A percentile compares a stretch with the other conserved stretches of the same genome.
phyloP scores from a whole-genome alignment of 2,113 vertebrate genomes.

The Onychostoma macrolepis region DNA sequence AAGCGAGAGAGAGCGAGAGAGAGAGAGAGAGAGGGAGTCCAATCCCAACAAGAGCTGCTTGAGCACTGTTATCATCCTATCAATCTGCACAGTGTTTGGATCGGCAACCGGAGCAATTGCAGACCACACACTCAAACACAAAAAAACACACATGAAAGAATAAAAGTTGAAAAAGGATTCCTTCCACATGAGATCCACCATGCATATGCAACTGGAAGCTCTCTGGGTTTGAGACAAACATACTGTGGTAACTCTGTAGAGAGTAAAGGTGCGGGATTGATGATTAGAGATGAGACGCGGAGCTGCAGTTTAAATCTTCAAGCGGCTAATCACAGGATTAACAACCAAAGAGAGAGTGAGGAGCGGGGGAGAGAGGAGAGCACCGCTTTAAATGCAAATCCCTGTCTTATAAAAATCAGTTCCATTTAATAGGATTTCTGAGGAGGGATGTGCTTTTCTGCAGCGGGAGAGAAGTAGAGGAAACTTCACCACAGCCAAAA shows the following conservation, averaged over 20 bases:
- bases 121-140: conserved; percentile 21
- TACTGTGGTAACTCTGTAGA: conserved; percentile 31
- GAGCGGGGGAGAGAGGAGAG: conserved; percentile 53
- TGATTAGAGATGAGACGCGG: conserved; percentile 54
- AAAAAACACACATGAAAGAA: conserved; percentile 26
- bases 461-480: conserved; percentile 70
- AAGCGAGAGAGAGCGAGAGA: conserved; percentile 6
- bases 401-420: conserved; percentile 83
- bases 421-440: conserved; percentile 85
- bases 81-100: conserved; percentile 43
- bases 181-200: not conserved
- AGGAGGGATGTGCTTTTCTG: conserved; percentile 78
- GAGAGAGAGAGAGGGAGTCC: conserved; percentile 29
- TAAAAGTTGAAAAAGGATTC: conserved; percentile 1
- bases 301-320: conserved; percentile 57
- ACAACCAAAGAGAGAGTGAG: conserved; percentile 21
- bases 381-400: conserved; percentile 84
- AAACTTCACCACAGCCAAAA: conserved; percentile 67
- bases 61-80: conserved; percentile 43
- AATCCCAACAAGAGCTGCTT: conserved; percentile 38
- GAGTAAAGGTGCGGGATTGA: conserved; percentile 47
- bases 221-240: conserved; percentile 25
- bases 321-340: conserved; percentile 57
- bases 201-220: conserved; percentile 24
- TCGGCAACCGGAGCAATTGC: conserved; percentile 18